Base-by-base conservation (phyloP, 2,888 invertebrate species). In the Caenorhabditis becei region DNA sequence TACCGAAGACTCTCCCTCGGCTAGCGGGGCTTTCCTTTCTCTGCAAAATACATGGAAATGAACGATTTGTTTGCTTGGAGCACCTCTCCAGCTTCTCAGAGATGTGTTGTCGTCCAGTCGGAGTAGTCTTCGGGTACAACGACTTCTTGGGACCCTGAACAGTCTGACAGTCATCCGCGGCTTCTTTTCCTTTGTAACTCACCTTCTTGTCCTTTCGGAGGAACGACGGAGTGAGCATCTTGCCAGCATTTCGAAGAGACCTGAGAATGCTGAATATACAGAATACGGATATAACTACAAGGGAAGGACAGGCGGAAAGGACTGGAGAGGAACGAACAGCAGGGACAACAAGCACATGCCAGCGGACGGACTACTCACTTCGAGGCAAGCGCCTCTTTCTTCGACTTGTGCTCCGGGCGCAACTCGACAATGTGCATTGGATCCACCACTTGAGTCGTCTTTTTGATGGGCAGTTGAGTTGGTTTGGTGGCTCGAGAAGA, bases 1-100 rank as follows among this genome's bases (percentile, higher is more conserved):
- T 0, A 86, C 86, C 0, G 87, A 79, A 5, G 88, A 87, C 69
- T 89, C 89, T 53, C 78, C 80, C 56, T 88, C 87, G 8, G 89
- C 89, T 59, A 89, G 67, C 3, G 89, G 89, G 8, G 89, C 89
- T 56, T 62, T 77, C 5, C 47, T 2, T 47, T 47, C 47, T 63
- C 77, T 70, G 65, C 23, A 77, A 58, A 16, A 41, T 14, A 26
- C 10, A 54, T 56, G 24, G 1, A 16, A 44, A 44, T 54, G 2
- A 23, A 2, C 2, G 23, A 1, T 4, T 16, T 41, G 18, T 44
- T 10, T 11, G 14, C 14, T 7, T 41, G 14, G 35, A 61, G 8
- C 59, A 77, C 77, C 54, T 71, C 28, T 78, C 78, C 54, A 69
- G 5, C 28, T 74, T 74, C 16, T 80, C 74, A 11, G 80, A 74